Evolutionary conservation across 2,888 invertebrate genomes (phyloP).

Genomic region (Alloplasta piceator): DNA sequence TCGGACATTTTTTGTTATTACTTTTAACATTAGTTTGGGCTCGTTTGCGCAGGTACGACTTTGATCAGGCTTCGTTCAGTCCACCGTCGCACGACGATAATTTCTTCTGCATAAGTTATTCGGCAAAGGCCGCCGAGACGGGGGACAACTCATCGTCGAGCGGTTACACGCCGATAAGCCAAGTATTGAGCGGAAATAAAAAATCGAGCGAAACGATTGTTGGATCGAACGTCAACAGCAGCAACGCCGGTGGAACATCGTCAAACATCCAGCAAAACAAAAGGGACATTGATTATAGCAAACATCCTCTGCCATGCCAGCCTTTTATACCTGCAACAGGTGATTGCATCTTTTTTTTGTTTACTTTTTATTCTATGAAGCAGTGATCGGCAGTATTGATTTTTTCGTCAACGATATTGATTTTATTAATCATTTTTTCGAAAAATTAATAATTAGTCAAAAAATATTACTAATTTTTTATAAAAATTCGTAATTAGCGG

Average conservation of each 20-base stretch:
- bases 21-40: conserved; percentile 1
- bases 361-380: too few relatives aligned
- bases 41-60: conserved; percentile 84
- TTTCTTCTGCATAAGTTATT: conserved; percentile 88
- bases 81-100: conserved; percentile 91
- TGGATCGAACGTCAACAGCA: conserved; percentile 37
- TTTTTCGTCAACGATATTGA: too few relatives aligned
- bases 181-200: conserved; percentile 72
- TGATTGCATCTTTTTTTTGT: conserved; percentile 57
- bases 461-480: too few relatives aligned
- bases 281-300: conserved; percentile 84
- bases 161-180: conserved; percentile 74
- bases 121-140: conserved; percentile 69
- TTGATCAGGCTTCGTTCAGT: conserved; percentile 86
- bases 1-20: neutral
- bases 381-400: too few relatives aligned
- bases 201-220: conserved; percentile 19
- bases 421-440: too few relatives aligned
- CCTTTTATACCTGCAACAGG: conserved; percentile 74
- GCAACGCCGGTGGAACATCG: conserved; percentile 24
- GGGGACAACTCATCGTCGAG: conserved; percentile 35
- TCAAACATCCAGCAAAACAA: conserved; percentile 59
- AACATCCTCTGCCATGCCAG: conserved; percentile 89
- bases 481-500: too few relatives aligned
- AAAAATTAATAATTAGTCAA: too few relatives aligned